A percentile compares a stretch with the other conserved stretches of the same genome.
These are phyloP conservation scores for Dorcus parallelipipedus DNA, from an alignment of 2,888 invertebrate genomes.

Conservation along the genomic window DNA sequence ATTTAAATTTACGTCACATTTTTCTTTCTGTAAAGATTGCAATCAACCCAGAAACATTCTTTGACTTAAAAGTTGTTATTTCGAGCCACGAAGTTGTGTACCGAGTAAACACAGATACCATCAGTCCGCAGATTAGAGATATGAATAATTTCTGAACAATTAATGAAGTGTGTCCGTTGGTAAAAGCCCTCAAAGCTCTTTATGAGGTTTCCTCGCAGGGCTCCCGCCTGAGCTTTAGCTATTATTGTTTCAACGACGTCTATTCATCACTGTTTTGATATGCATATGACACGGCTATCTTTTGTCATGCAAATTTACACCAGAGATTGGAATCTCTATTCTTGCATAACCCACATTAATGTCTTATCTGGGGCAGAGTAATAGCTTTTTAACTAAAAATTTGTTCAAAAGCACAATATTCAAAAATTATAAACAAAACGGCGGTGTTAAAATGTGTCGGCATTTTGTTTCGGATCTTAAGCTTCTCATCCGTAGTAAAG, in stretches of 20 bases:
- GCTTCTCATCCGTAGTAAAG: too few relatives aligned
- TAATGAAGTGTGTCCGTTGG: slow-evolving; percentile 44
- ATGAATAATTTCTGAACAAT: slow-evolving; percentile 47
- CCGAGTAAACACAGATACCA: slow-evolving; percentile 40
- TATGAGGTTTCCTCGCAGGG: slow-evolving; percentile 36
- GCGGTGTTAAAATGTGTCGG: too few relatives aligned
- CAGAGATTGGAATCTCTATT: slow-evolving; percentile 42
- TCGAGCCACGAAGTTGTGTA: slow-evolving; percentile 13
- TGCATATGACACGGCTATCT: slow-evolving; percentile 41
- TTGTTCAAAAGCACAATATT: too few relatives aligned
- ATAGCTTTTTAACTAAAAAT: too few relatives aligned
- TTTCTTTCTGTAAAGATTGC: too few relatives aligned
- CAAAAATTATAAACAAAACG: too few relatives aligned
- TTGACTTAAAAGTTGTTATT: slow-evolving; percentile 4
- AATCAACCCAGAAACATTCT: too few relatives aligned
- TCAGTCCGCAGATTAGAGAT: slow-evolving; percentile 47
- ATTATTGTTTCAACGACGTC: slow-evolving; percentile 42
- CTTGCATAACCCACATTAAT: slow-evolving; percentile 25
- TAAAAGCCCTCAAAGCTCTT: slow-evolving; percentile 43
- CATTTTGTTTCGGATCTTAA: too few relatives aligned
- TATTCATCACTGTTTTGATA: slow-evolving; percentile 43
- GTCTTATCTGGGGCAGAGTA: slow-evolving; percentile 4
- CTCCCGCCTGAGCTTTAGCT: slow-evolving; percentile 36
- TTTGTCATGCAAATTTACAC: slow-evolving; percentile 44
- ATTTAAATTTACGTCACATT: too few relatives aligned